Conservation (phyloP, 1,140 invertebrate genomes). For the Zaprionus capensis region DNA sequence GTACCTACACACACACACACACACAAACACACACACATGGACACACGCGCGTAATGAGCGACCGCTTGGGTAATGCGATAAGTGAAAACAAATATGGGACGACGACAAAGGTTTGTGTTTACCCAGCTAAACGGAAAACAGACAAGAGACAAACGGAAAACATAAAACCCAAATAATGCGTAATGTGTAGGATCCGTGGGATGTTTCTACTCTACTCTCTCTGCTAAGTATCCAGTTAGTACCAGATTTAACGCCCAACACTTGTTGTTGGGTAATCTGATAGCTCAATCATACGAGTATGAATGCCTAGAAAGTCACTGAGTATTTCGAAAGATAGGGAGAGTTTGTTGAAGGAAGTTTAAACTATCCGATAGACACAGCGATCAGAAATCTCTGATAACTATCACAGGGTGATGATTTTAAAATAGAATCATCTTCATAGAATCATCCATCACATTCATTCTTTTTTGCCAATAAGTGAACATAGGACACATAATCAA, state of each 20-base stretch:
- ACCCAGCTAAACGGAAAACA: slow-evolving; percentile 63
- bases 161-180: slow-evolving; percentile 50
- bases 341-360: neutral
- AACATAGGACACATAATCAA: too few relatives aligned
- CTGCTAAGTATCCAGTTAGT: slow-evolving; percentile 2
- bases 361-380: neutral
- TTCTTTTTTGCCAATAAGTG: too few relatives aligned
- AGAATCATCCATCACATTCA: too few relatives aligned
- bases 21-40: neutral
- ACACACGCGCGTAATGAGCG: slow-evolving; percentile 36
- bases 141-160: slow-evolving; percentile 57
- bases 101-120: slow-evolving; percentile 74
- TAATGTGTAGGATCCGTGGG: slow-evolving; percentile 49
- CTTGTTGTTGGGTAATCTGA: slow-evolving; percentile 1
- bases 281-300: slow-evolving; percentile 1
- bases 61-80: slow-evolving; percentile 64
- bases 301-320: neutral
- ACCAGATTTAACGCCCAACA: neutral
- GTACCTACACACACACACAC: slow-evolving; percentile 16
- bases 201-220: neutral
- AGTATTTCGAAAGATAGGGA: neutral
- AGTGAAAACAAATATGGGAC: slow-evolving; percentile 74
- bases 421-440: too few relatives aligned
- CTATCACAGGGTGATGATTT: too few relatives aligned
- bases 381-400: too few relatives aligned